A percentile compares a stretch with the other conserved stretches of the same genome.
phyloP scores from a whole-genome alignment of 1,140 invertebrate species.

The Tribolium madens region DNA sequence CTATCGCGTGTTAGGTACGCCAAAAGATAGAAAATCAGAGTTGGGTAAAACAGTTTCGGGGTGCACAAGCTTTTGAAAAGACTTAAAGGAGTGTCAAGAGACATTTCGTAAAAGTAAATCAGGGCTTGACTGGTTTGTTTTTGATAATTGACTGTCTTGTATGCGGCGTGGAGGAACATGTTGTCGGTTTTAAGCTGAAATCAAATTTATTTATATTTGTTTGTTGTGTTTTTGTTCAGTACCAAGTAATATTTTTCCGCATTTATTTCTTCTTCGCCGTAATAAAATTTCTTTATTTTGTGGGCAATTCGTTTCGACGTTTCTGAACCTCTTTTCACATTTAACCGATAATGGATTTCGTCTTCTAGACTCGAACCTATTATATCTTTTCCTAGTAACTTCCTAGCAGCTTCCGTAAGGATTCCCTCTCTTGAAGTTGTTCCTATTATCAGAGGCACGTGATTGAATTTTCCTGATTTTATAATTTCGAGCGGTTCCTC shows the following conservation, averaged over 20 bases:
- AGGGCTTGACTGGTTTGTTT: conserved; percentile 60
- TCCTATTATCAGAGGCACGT: conserved; percentile 60
- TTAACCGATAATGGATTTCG: not conserved
- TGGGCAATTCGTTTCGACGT: conserved; percentile 64
- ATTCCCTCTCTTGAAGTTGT: conserved; percentile 60
- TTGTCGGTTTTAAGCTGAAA: conserved; percentile 53
- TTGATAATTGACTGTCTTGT: conserved; percentile 49
- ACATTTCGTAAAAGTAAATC: conserved; percentile 69
- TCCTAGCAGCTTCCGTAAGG: conserved; percentile 39
- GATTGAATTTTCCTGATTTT: conserved; percentile 56
- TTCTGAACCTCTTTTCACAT: conserved; percentile 63
- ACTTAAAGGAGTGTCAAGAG: not conserved
- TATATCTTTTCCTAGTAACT: not conserved
- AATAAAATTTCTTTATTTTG: conserved; percentile 52
- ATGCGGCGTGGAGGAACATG: conserved; percentile 46
- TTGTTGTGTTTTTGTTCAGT: not conserved
- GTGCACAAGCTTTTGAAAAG: not conserved
- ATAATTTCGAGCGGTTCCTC: conserved; percentile 57
- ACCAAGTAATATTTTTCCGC: conserved; percentile 50
- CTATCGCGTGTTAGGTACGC: not conserved
- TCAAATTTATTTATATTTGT: not conserved
- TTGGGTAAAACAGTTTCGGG: not conserved
- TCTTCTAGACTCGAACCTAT: conserved; percentile 6
- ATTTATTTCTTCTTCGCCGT: conserved; percentile 48
- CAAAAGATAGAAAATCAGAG: conserved; percentile 1